Evolutionary conservation across 2,888 invertebrate genomes (phyloP), one percentile per base, ranked within the genome.

Genomic region (Mesopsocus fuscifrons): DNA sequence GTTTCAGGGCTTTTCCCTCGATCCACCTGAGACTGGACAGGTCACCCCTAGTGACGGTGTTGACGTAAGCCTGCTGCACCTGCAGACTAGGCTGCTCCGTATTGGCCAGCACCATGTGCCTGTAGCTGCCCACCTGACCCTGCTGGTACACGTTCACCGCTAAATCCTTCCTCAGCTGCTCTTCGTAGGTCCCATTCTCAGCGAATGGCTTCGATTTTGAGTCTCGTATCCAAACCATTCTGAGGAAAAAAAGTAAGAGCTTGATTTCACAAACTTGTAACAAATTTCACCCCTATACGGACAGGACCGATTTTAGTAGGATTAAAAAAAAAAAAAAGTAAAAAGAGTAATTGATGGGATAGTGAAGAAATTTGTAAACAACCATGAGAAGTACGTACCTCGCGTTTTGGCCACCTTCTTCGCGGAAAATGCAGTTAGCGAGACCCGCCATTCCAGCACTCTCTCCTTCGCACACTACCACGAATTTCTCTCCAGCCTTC

Each of bases 31-130:
- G 71, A 52, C 84, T 92, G 16, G 92, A 77, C 50, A 98, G 71
- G 65, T 98, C 97, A 44, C 97, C 97, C 56, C 94, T 74, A 13
- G 78, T 79, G 52, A 91, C 60, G 2, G 91, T 82, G 64, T 97
- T 95, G 41, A 97, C 82, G 63, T 89, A 95, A 11, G 95, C 95
- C 64, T 94, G 88, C 58, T 89, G 82, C 44, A 88, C 82, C 49
- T 61, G 65, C 48, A 68, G 58, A 2, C 51, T 49, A 48, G 57
- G 59, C 34, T 59, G 58, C 52, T 40, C 48, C 52, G 20, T 50
- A 48, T 63, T 64, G 51, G 76, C 73, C 46, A 84, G 61, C 49
- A 65, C 67, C 47, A 91, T 61, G 60, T 95, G 94, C 22, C 89
- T 72, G 66, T 77, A 87, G 35, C 75, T 71, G 50, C 97, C 97